Evolutionary conservation across 2,797 vertebrate genomes (phyloP).

Genomic region (Eulemur rubriventer): DNA sequence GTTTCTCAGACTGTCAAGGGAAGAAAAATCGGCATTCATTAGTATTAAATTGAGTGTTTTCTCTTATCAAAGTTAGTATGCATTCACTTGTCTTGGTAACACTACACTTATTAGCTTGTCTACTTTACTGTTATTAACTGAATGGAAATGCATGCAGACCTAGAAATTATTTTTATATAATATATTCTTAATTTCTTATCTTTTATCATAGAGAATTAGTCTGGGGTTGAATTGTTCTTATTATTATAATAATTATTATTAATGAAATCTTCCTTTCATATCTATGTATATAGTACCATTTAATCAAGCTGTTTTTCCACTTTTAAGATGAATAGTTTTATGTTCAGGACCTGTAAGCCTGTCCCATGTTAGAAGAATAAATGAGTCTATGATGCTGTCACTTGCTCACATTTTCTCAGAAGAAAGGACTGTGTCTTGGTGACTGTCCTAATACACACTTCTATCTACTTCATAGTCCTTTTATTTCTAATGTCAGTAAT

Average conservation of each 20-base stretch:
- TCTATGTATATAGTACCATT: background rate
- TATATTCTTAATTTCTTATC: constrained; percentile 37
- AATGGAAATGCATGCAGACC: background rate
- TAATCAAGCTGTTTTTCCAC: background rate
- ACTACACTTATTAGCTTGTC: constrained; percentile 21
- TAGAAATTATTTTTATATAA: constrained; percentile 30
- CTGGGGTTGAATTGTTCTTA: background rate
- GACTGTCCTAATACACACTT: background rate
- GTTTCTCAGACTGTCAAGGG: constrained; percentile 77
- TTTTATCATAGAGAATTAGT: constrained; percentile 45
- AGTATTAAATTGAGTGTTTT: constrained; percentile 22
- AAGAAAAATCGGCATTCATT: constrained; percentile 66
- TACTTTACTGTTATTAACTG: constrained; percentile 55
- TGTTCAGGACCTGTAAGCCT: background rate
- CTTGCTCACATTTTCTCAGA: background rate
- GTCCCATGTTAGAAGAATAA: background rate
- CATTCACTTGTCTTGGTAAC: constrained; percentile 20
- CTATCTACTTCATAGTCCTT: background rate
- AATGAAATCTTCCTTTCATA: constrained; percentile 27
- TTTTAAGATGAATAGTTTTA: constrained; percentile 10
- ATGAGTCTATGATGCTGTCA: background rate
- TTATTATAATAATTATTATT: constrained; percentile 23
- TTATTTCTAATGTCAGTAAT: background rate
- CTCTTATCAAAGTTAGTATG: constrained; percentile 35
- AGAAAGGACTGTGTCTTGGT: background rate